Evolutionary conservation across 2,113 vertebrate genomes (phyloP).

Genomic region (Macrotis lagotis): DNA sequence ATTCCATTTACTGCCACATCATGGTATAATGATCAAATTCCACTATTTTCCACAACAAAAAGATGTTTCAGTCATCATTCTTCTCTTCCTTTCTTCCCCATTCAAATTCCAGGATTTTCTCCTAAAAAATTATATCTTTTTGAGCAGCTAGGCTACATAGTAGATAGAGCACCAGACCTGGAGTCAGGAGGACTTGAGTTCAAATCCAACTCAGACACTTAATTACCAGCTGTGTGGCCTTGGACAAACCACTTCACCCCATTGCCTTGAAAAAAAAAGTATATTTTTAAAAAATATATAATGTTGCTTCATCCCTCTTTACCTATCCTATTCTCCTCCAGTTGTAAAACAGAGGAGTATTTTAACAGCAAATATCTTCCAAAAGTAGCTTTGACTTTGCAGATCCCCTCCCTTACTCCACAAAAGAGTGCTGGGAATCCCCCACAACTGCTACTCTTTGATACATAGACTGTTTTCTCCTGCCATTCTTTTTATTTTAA

Average conservation of each 20-base stretch:
- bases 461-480: neutral
- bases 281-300: neutral
- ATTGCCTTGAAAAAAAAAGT: too few relatives aligned
- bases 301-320: neutral
- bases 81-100: neutral
- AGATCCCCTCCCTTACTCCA: neutral
- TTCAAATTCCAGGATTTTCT: neutral
- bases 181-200: too few relatives aligned
- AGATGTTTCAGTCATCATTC: too few relatives aligned
- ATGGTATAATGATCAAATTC: neutral
- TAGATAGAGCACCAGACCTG: too few relatives aligned
- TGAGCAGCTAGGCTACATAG: too few relatives aligned
- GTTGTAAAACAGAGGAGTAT: neutral
- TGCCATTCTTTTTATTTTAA: neutral
- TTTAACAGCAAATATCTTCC: neutral
- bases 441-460: neutral
- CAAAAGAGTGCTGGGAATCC: neutral
- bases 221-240: too few relatives aligned
- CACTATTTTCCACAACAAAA: too few relatives aligned
- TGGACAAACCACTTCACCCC: too few relatives aligned
- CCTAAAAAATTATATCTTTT: too few relatives aligned
- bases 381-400: neutral
- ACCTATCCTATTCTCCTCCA: neutral
- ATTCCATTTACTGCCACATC: neutral
- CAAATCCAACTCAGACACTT: too few relatives aligned